Percentiles rank a stretch among this genome's conserved stretches.
Conservation (phyloP, 2,888 invertebrate species). For the Petrolisthes manimaculis region DNA sequence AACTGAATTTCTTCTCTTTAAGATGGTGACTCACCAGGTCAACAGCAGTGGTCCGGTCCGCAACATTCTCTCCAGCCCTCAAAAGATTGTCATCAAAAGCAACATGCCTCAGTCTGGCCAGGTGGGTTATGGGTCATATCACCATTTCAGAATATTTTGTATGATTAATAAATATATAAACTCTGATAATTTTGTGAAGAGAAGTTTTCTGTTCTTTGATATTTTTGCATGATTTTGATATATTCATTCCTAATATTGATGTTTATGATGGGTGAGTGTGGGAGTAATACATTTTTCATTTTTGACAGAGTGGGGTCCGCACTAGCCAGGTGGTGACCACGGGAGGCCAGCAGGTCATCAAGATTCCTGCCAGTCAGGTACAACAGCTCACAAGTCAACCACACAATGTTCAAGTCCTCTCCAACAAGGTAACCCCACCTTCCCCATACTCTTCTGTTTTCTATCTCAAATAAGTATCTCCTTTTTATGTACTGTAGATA, state of each 20-base stretch:
- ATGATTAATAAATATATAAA: no score
- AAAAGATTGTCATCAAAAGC: slow-evolving; percentile 56
- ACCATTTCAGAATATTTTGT: no score
- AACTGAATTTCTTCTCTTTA: neutral
- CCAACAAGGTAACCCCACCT: slow-evolving; percentile 35
- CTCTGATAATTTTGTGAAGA: no score
- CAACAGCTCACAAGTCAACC: slow-evolving; percentile 48
- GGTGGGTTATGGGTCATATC: slow-evolving; percentile 14
- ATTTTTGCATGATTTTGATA: no score
- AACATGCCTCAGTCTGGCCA: slow-evolving; percentile 49
- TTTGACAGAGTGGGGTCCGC: slow-evolving; percentile 13
- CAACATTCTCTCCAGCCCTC: slow-evolving; percentile 49
- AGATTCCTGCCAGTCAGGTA: slow-evolving; percentile 52
- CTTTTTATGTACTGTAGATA: no score
- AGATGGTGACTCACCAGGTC: slow-evolving; percentile 50
- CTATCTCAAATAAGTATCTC: no score
- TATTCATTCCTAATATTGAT: no score
- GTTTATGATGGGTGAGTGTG: no score
- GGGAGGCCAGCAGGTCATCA: slow-evolving; percentile 55
- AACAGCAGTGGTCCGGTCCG: slow-evolving; percentile 51
- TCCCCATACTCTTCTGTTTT: no score
- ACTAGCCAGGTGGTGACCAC: slow-evolving; percentile 48
- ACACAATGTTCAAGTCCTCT: slow-evolving; percentile 50
- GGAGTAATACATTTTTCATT: no score
- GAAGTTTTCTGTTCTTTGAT: no score